A percentile compares a stretch with the other conserved stretches of the same genome.
Evolutionary conservation across 2,888 invertebrate genomes (phyloP).

Genomic region (Molanna angustata): DNA sequence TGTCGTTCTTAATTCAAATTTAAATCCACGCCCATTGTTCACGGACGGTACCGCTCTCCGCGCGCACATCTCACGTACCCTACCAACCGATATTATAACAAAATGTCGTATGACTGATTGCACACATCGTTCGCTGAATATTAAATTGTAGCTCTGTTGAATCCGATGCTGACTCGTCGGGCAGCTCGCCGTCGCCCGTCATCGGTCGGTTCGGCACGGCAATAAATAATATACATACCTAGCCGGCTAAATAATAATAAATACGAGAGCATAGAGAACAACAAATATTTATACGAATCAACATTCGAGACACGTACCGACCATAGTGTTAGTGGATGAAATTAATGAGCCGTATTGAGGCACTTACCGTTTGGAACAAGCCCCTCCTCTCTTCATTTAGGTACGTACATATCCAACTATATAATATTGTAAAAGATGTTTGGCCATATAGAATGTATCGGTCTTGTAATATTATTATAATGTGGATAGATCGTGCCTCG

Average conservation of each 20-base stretch:
- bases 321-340: conserved; percentile 16
- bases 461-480: background rate
- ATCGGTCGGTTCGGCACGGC: conserved; percentile 15
- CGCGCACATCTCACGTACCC: conserved; percentile 1
- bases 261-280: background rate
- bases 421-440: no score
- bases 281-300: conserved; percentile 13
- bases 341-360: conserved; percentile 23
- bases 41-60: background rate
- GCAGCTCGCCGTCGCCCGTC: background rate
- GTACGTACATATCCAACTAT: no score
- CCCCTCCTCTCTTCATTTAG: background rate
- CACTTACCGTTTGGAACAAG: background rate
- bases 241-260: background rate
- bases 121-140: conserved; percentile 14
- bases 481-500: background rate
- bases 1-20: background rate
- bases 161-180: no score
- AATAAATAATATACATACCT: conserved; percentile 15
- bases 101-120: conserved; percentile 17
- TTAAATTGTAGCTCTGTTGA: conserved; percentile 4
- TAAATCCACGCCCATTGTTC: background rate
- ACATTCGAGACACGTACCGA: conserved; percentile 15
- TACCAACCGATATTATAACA: no score
- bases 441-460: background rate